Base-by-base conservation (phyloP, 2,888 invertebrate genomes). In the Drosophila melanocephala region DNA sequence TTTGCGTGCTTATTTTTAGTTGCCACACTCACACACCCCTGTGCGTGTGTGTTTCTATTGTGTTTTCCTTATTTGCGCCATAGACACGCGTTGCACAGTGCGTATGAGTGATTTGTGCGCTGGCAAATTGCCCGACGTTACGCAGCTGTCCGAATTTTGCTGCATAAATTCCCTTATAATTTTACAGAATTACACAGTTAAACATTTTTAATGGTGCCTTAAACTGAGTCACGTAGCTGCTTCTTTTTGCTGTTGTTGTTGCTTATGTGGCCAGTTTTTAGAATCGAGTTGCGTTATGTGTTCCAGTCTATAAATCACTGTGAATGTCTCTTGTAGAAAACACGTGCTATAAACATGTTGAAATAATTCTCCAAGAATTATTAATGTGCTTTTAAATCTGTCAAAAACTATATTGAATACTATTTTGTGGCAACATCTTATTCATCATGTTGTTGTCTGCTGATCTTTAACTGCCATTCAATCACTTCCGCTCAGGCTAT, bases 51-150 rank as follows among this genome's bases (percentile, higher is more conserved):
- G 69, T 68, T 72, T 69, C 87, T 81, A 89, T 88, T 87, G 87
- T 87, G 72, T 71, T 81, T 86, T 74, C 51, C 61, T 66, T 77
- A 71, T 81, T 81, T 83, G 82, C 89, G 89, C 83, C 80, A 75
- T 56, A 75, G 71, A 52, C 66, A 81, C 75, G 58, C 75, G 75
- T 58, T 78, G 53, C 79, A 75, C 72, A 74, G 62, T 87, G 85
- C 91, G 87, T 84, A 85, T 83, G 77, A 79, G 81, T 87, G 77
- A 83, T 81, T 77, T 87, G 82, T 81, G 78, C 73, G 58, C 77
- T 91, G 91, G 92, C 91, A 72, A 56, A 53, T 65, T 91, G 92
- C 91, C 92, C 84, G 81, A 87, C 78, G 89, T 91, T 87, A 86
- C 85, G 83, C 91, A 87, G 87, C 81, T 85, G 84, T 83, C 74